A percentile compares a stretch with the other conserved stretches of the same genome.
phyloP scores from a whole-genome alignment of 2,797 vertebrate species.

The Dicrostonyx torquatus region DNA sequence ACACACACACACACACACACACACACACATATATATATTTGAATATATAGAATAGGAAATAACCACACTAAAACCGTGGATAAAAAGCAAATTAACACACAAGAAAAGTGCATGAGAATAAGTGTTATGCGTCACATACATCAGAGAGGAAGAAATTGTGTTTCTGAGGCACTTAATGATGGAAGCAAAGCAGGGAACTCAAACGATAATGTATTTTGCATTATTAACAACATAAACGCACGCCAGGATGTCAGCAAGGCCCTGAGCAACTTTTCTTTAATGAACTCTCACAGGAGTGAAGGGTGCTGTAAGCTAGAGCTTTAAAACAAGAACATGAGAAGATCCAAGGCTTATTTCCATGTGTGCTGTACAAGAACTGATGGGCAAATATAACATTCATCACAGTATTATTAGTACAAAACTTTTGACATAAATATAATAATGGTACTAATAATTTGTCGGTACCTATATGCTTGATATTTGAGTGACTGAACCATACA shows the following conservation, averaged over 20 bases:
- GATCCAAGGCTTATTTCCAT: conserved; percentile 17
- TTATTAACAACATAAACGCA: conserved; percentile 23
- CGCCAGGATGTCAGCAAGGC: not conserved
- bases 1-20: too few relatives aligned
- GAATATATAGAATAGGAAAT: not conserved
- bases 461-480: not conserved
- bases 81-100: not conserved
- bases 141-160: not conserved
- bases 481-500: not conserved
- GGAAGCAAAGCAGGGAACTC: not conserved
- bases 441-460: conserved; percentile 2
- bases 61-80: not conserved
- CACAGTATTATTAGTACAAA: not conserved
- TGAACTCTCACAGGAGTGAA: not conserved
- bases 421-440: not conserved
- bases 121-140: not conserved
- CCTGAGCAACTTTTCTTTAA: not conserved
- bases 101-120: not conserved
- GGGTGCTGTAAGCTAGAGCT: not conserved
- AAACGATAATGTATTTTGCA: not conserved
- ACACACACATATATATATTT: not conserved
- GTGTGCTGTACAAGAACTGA: conserved; percentile 6
- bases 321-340: not conserved
- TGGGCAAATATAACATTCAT: not conserved
- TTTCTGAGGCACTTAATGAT: not conserved